Percentiles rank a stretch among this genome's conserved stretches.
These are phyloP conservation scores for Epicauta chinensis DNA, from an alignment of 1,140 invertebrate genomes.

Conservation along the genomic window DNA sequence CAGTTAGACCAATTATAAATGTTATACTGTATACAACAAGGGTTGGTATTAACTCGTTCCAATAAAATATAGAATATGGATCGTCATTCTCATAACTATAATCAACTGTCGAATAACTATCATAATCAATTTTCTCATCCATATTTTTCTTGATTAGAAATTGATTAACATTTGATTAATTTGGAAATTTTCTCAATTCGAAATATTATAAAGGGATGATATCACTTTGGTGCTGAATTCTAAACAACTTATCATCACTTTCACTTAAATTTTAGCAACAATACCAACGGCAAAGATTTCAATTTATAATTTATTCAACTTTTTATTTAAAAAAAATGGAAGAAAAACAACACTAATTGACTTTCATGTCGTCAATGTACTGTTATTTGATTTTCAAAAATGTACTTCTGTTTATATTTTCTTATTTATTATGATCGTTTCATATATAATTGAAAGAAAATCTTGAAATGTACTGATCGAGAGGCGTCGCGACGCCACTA, in stretches of 20 bases:
- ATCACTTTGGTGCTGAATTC: not conserved
- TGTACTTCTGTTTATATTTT: no score
- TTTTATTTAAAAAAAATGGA: no score
- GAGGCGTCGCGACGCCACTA: slow-evolving; percentile 18
- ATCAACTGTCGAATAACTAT: not conserved
- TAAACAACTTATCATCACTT: no score
- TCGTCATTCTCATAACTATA: slow-evolving; percentile 45
- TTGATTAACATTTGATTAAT: not conserved
- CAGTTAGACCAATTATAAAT: slow-evolving; percentile 55
- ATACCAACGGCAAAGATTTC: no score
- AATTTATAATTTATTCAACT: no score
- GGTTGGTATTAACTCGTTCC: slow-evolving; percentile 54
- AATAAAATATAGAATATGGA: slow-evolving; percentile 43
- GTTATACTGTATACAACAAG: slow-evolving; percentile 57
- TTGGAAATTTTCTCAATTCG: not conserved
- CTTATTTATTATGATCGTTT: no score
- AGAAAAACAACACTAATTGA: no score
- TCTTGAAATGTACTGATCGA: slow-evolving; percentile 12
- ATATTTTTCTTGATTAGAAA: not conserved
- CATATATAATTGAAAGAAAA: slow-evolving; percentile 4
- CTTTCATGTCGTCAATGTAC: no score
- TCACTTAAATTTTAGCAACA: no score
- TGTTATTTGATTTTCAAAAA: no score
- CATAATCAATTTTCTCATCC: slow-evolving; percentile 1
- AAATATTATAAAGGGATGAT: not conserved